Evolutionary conservation across 1,140 invertebrate species (phyloP).

Genomic region (Steinernema khuongi): DNA sequence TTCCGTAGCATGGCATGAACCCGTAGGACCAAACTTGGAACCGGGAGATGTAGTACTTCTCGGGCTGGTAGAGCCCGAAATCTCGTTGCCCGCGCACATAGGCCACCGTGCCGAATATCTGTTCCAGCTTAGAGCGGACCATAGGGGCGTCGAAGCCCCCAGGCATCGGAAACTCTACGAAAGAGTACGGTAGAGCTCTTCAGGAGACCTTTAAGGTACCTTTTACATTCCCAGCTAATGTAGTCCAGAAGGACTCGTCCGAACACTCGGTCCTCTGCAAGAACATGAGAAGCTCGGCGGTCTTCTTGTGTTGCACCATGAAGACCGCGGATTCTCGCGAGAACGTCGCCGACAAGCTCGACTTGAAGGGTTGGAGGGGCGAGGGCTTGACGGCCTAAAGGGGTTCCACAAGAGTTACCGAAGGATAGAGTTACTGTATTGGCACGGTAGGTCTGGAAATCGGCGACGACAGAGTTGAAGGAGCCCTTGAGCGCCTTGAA

Average conservation of each 20-base stretch:
- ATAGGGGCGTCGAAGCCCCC: conserved; percentile 26
- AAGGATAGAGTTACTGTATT: too few relatives aligned
- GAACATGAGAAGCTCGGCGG: background rate
- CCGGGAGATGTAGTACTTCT: conserved; percentile 16
- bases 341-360: background rate
- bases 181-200: background rate
- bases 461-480: background rate
- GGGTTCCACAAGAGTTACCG: too few relatives aligned
- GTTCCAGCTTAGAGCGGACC: conserved; percentile 3
- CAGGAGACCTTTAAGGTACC: background rate
- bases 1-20: conserved; percentile 6
- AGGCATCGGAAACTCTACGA: conserved; percentile 7
- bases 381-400: background rate
- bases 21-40: background rate
- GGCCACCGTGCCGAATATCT: background rate
- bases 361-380: background rate
- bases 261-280: background rate
- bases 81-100: background rate
- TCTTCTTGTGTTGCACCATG: background rate
- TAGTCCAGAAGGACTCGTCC: background rate
- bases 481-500: background rate
- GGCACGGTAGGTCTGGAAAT: background rate
- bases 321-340: background rate
- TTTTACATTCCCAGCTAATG: background rate
- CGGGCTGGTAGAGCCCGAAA: background rate